Evolutionary conservation across 2,113 vertebrate species (phyloP).

Genomic region (Callipepla squamata): DNA sequence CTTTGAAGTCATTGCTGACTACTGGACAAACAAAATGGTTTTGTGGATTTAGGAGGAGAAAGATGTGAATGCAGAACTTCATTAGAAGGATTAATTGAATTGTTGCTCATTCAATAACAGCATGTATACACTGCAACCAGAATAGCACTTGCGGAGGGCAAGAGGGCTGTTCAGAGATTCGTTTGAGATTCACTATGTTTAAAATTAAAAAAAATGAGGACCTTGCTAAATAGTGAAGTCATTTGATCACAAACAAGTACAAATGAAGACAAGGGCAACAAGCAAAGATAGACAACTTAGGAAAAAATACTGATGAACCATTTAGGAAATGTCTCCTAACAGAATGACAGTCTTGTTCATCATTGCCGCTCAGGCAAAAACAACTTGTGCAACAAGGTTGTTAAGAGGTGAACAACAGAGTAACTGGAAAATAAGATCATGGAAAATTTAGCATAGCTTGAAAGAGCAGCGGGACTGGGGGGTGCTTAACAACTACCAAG

Average conservation of each 20-base stretch:
- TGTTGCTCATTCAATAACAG: neutral
- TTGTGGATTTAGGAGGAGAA: neutral
- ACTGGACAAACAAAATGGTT: neutral
- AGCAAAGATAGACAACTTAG: neutral
- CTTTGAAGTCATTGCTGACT: neutral
- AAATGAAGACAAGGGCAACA: conserved; percentile 12
- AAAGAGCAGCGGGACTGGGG: neutral
- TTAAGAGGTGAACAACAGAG: neutral
- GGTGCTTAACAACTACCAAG: neutral
- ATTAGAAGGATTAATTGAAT: neutral
- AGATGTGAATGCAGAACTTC: neutral
- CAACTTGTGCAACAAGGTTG: neutral
- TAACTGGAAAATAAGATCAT: neutral
- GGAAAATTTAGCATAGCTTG: neutral
- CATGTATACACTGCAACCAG: fast-evolving
- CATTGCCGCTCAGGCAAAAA: neutral
- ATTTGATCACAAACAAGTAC: neutral
- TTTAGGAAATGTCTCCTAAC: neutral
- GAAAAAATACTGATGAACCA: neutral
- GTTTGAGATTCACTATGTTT: neutral
- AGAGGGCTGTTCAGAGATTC: neutral
- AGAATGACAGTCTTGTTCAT: neutral
- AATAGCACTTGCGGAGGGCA: neutral
- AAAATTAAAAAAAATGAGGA: neutral
- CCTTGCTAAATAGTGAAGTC: neutral